These are phyloP conservation scores for Radopholus similis DNA, from an alignment of 1,140 invertebrate genomes.

Conservation along the genomic window DNA sequence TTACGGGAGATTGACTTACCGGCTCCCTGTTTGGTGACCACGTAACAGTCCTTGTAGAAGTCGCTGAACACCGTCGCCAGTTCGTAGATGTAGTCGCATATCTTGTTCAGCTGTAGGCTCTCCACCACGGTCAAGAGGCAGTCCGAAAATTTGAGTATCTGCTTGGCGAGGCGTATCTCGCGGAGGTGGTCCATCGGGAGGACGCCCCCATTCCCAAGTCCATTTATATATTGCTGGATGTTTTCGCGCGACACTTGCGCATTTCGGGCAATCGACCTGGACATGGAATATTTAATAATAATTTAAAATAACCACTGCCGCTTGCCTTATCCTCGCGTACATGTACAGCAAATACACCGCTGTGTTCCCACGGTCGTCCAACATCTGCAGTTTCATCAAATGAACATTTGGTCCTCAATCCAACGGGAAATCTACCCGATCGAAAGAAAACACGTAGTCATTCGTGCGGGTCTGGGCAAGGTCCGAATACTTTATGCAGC, in stretches of 20 bases:
- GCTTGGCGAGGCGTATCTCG: slow-evolving; percentile 91
- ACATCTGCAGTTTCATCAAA: slow-evolving; percentile 70
- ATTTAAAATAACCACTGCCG: neutral
- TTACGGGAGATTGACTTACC: slow-evolving; percentile 11
- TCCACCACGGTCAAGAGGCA: slow-evolving; percentile 76
- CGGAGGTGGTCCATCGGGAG: slow-evolving; percentile 76
- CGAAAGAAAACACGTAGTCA: slow-evolving; percentile 98
- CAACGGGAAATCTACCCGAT: slow-evolving; percentile 68
- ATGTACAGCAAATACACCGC: slow-evolving; percentile 95
- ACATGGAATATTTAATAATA: neutral
- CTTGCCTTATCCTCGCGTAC: slow-evolving; percentile 82
- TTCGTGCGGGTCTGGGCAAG: slow-evolving; percentile 84
- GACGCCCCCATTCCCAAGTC: neutral
- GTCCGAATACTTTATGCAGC: slow-evolving; percentile 98
- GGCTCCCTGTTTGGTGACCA: slow-evolving; percentile 79
- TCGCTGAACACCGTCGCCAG: slow-evolving; percentile 85
- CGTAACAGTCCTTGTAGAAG: slow-evolving; percentile 97
- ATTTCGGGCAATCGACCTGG: slow-evolving; percentile 72
- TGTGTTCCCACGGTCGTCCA: slow-evolving; percentile 97
- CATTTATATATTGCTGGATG: slow-evolving; percentile 30
- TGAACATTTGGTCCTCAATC: neutral
- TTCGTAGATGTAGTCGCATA: slow-evolving; percentile 95
- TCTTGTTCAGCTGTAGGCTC: slow-evolving; percentile 72
- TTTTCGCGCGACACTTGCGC: slow-evolving; percentile 66
- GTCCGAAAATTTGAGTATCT: slow-evolving; percentile 67